Evolutionary conservation across 2,888 invertebrate species (phyloP).

Genomic region (Exocentrus adspersus): DNA sequence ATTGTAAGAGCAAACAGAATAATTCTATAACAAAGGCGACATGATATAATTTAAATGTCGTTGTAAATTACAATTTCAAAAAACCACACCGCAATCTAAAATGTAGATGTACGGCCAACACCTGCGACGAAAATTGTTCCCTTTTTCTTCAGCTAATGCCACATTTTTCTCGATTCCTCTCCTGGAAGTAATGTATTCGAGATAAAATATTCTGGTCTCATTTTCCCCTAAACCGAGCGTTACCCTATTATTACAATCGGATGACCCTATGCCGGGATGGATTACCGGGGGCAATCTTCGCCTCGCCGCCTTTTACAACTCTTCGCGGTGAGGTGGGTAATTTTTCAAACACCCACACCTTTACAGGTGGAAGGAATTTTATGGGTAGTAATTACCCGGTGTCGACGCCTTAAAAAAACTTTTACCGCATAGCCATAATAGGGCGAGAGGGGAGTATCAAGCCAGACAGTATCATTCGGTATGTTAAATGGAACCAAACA

Average conservation of each 20-base stretch:
- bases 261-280: conserved; percentile 58
- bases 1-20: conserved; percentile 24
- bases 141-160: conserved; percentile 52
- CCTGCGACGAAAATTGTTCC: conserved; percentile 52
- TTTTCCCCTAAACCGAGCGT: conserved; percentile 58
- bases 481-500: conserved; percentile 51
- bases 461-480: conserved; percentile 16
- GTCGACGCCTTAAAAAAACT: conserved; percentile 14
- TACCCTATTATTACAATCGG: conserved; percentile 62
- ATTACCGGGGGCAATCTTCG: conserved; percentile 47
- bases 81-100: conserved; percentile 50
- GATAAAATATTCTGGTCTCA: conserved; percentile 61
- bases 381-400: conserved; percentile 30
- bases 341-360: conserved; percentile 33
- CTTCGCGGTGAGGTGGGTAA: conserved; percentile 28
- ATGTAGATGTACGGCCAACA: conserved; percentile 57
- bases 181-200: conserved; percentile 56
- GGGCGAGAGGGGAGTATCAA: neutral
- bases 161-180: conserved; percentile 56
- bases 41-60: conserved; percentile 22
- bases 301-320: conserved; percentile 39
- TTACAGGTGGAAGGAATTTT: conserved; percentile 35
- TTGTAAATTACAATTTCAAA: conserved; percentile 43
- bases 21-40: conserved; percentile 16
- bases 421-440: neutral